Evolutionary conservation across 2,797 vertebrate genomes (phyloP).

Genomic region (Neosalanx taihuensis): DNA sequence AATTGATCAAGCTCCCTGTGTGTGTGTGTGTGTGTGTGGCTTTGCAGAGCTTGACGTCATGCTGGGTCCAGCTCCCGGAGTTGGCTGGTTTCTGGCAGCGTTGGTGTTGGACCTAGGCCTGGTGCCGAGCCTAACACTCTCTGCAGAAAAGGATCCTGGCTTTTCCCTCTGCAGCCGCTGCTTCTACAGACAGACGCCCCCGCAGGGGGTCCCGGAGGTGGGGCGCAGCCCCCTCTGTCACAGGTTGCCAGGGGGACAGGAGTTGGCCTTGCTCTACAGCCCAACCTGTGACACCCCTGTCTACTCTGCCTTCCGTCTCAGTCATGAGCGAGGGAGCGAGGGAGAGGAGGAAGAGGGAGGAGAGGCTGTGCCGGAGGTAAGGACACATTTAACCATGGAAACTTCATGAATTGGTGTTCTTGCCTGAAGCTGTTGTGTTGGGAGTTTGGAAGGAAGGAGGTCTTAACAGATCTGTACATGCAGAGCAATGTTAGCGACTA

Average conservation of each 20-base stretch:
- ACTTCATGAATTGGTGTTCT: no score
- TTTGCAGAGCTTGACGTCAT: constrained; percentile 64
- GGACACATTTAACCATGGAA: constrained; percentile 26
- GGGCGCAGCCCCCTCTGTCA: constrained; percentile 66
- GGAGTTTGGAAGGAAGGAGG: no score
- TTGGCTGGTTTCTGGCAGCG: neutral
- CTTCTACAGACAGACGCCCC: constrained; percentile 71
- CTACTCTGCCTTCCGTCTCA: constrained; percentile 69
- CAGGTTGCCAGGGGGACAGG: constrained; percentile 55
- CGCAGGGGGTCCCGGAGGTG: constrained; percentile 38
- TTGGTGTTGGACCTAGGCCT: constrained; percentile 24
- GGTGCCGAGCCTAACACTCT: constrained; percentile 57
- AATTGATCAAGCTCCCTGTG: constrained; percentile 62
- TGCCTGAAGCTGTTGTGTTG: neutral
- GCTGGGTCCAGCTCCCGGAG: constrained; percentile 56
- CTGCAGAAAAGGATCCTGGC: constrained; percentile 51
- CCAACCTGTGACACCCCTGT: constrained; percentile 64
- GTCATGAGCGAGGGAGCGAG: constrained; percentile 38
- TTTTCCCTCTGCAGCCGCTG: constrained; percentile 62
- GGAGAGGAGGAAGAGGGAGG: constrained; percentile 28
- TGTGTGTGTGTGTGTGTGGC: constrained; percentile 37
- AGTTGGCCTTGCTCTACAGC: constrained; percentile 65
- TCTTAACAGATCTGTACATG: neutral
- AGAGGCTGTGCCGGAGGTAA: constrained; percentile 50
- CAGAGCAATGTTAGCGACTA: neutral